Conservation (phyloP, 2,113 vertebrate genomes). For the Ameiurus melas region DNA sequence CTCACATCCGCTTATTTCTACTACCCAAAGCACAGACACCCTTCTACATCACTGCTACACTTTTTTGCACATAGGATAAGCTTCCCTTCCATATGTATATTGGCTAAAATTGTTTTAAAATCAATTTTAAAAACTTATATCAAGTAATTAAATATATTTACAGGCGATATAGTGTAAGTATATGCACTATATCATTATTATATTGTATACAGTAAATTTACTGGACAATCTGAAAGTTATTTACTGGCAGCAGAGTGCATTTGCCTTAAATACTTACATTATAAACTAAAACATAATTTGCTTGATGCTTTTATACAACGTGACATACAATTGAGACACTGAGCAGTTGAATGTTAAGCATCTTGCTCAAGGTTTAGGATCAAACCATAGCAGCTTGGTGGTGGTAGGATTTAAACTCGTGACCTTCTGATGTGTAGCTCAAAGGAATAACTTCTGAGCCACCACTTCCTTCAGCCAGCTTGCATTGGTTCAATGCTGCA, state of each 20-base stretch:
- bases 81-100: neutral
- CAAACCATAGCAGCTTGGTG: neutral
- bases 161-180: no score
- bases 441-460: neutral
- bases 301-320: neutral
- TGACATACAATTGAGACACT: neutral
- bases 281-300: neutral
- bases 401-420: neutral
- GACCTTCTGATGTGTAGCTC: neutral
- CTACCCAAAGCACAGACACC: neutral
- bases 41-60: neutral
- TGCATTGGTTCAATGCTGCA: no score
- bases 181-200: neutral
- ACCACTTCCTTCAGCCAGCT: neutral
- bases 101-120: neutral
- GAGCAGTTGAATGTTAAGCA: neutral
- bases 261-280: neutral
- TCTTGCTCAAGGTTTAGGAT: neutral
- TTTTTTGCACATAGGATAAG: neutral
- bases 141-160: neutral
- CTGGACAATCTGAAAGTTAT: no score
- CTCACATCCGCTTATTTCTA: neutral
- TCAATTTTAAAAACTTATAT: neutral
- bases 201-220: neutral
- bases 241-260: neutral